Base-by-base conservation (phyloP, 1,140 invertebrate species). In the Eufriesea mexicana region DNA sequence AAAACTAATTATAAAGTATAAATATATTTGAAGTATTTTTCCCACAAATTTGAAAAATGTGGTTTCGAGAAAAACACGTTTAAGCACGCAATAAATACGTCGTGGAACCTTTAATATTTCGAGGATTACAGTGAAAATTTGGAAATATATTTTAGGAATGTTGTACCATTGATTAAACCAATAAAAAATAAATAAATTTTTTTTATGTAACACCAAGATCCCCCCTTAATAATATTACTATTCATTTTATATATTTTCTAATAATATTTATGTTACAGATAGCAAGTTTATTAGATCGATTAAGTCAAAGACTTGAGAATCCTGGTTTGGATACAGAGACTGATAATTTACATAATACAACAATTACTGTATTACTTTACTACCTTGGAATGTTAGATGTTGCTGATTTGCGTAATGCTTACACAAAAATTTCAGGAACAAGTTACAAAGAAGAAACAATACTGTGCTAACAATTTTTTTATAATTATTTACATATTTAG, bases 381-480 rank as follows among this genome's bases (percentile, higher is more conserved):
- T 93, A 94, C 76, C 85, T 94, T 12, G 88, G 81, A 10, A 93
- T 93, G 91, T 77, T 94, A 14, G 88, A 93, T 80, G 84, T 84
- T 70, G 75, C 77, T 25, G 93, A 94, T 89, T 89, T 94, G 51
- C 89, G 88, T 86, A 80, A 76, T n/a, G 90, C 91, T 10, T 94
- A 93, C 42, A 92, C 91, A 62, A 92, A 90, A 66, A 94, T 94
- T 68, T 94, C 93, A 20, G 93, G 93, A 68, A 94, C 93, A 61
- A 94, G 93, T 89, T 94, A 94, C 55, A 94, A 93, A 84, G 93
- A 94, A 85, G 93, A 94, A 88, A 94, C 93, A 57, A 90, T 94
- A 67, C 91, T 92, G 93, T 93, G 73, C 9, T 28, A 9, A 47
- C 61, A 55, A 61, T 66, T 72, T 47, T n/a, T 68, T 54, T 2